Evolutionary conservation across 2,797 vertebrate genomes (phyloP), one percentile per base, ranked within the genome.

Genomic region (Crocidura indochinensis): DNA sequence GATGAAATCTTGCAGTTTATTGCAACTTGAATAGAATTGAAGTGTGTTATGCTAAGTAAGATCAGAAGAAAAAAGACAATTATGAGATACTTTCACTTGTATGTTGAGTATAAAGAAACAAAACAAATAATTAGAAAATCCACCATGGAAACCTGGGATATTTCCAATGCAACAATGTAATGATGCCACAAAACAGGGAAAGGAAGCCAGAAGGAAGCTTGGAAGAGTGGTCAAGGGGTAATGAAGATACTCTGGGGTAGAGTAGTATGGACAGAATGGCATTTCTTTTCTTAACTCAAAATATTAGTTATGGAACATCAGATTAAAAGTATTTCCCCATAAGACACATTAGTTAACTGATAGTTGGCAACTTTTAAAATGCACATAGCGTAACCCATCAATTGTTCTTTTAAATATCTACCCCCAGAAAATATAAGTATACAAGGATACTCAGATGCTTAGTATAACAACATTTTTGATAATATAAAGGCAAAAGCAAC

Each of bases 261-360:
- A 60, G 56, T 60, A 20, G 56, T 60, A 17, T 60, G 20, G 91
- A 74, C 19, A 88, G 86, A 60, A 60, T 72, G 68, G 31, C 24
- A 72, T 67, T 94, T 87, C 86, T 96, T 89, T 87, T 80, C 76
- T 95, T 73, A 87, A 79, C 60, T 6, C 95, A 65, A 31, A 96
- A 86, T 78, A 38, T 91, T 92, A 92, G 73, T 95, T 64, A 91
- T 94, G 67, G 46, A 96, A 87, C 75, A 91, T 89, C 92, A 60
- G 56, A 56, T 90, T 74, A 78, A 88, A 91, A n/a, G 62, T 95
- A 83, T 93, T 92, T 96, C 90, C 90, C 0, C 22, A 76, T 75
- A 93, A 78, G 76, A 91, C 76, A 94, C 56, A 20, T 69, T 79
- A 67, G 90, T 27, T 84, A 94, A 92, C 84, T 60, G 56, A 19